phyloP scores from a whole-genome alignment of 1,140 invertebrate genomes.

The Drosophila insularis region DNA sequence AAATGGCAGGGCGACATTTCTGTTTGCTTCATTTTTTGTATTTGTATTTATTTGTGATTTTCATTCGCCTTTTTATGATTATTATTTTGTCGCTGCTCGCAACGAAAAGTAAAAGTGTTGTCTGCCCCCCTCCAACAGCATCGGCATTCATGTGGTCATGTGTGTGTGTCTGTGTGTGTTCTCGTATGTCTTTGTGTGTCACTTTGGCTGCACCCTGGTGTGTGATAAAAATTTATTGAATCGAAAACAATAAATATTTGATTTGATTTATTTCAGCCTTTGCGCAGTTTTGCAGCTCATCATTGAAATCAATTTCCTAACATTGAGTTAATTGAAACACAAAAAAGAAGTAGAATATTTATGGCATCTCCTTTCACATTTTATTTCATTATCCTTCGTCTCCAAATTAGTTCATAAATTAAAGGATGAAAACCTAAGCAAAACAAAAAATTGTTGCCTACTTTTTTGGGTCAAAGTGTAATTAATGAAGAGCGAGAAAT shows the following conservation, averaged over 20 bases:
- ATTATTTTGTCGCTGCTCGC: slow-evolving; percentile 42
- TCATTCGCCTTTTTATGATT: slow-evolving; percentile 58
- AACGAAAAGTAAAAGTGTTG: slow-evolving; percentile 55
- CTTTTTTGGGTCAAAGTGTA: slow-evolving; percentile 35
- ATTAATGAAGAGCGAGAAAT: slow-evolving; percentile 60
- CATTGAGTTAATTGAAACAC: slow-evolving; percentile 69
- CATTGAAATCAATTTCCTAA: slow-evolving; percentile 68
- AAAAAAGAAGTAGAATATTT: slow-evolving; percentile 31
- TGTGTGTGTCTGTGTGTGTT: background rate
- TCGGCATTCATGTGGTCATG: slow-evolving; percentile 39
- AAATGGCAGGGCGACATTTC: background rate
- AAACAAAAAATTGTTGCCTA: slow-evolving; percentile 37
- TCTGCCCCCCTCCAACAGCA: too few species aligned
- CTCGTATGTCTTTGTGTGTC: slow-evolving; percentile 37
- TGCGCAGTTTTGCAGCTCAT: slow-evolving; percentile 41
- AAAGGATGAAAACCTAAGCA: background rate
- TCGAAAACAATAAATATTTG: slow-evolving; percentile 81
- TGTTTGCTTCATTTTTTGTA: slow-evolving; percentile 30
- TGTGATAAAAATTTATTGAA: slow-evolving; percentile 80
- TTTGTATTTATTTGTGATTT: slow-evolving; percentile 61
- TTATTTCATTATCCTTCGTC: background rate
- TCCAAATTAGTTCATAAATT: slow-evolving; percentile 20
- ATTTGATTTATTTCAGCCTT: slow-evolving; percentile 72
- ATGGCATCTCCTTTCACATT: slow-evolving; percentile 7
- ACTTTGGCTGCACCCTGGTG: slow-evolving; percentile 48